A percentile compares a stretch with the other conserved stretches of the same genome.
phyloP scores from a whole-genome alignment of 2,797 vertebrate species.

The Melanotaenia parkinsoni region DNA sequence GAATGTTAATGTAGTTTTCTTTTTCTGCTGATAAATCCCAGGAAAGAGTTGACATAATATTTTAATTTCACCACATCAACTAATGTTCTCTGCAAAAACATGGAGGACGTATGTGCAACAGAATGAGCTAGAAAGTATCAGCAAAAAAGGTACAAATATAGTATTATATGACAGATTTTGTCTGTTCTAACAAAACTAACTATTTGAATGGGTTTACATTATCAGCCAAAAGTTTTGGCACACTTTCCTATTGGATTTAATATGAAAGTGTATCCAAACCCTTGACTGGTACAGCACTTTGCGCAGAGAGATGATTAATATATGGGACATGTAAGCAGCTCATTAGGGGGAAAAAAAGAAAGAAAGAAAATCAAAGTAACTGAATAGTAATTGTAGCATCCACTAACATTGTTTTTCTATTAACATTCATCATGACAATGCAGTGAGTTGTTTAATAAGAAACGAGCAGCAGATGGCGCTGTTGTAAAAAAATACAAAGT shows the following conservation, averaged over 20 bases:
- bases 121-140: neutral
- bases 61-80: neutral
- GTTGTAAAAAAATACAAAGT: conserved; percentile 30
- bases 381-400: neutral
- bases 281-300: neutral
- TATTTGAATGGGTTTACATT: too few relatives aligned
- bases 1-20: neutral
- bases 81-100: neutral
- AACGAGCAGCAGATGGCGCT: conserved; percentile 53
- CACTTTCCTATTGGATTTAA: too few relatives aligned
- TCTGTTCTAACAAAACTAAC: too few relatives aligned
- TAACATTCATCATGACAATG: neutral
- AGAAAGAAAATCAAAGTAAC: neutral
- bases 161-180: too few relatives aligned
- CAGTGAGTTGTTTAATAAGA: neutral
- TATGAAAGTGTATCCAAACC: too few relatives aligned
- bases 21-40: neutral
- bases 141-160: too few relatives aligned
- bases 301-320: neutral
- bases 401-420: too few relatives aligned
- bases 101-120: neutral
- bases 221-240: too few relatives aligned
- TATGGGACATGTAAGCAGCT: neutral
- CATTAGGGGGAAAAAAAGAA: neutral
- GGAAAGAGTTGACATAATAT: neutral